Conservation (phyloP, 2,888 invertebrate species). For the Pyrrhia umbra region DNA sequence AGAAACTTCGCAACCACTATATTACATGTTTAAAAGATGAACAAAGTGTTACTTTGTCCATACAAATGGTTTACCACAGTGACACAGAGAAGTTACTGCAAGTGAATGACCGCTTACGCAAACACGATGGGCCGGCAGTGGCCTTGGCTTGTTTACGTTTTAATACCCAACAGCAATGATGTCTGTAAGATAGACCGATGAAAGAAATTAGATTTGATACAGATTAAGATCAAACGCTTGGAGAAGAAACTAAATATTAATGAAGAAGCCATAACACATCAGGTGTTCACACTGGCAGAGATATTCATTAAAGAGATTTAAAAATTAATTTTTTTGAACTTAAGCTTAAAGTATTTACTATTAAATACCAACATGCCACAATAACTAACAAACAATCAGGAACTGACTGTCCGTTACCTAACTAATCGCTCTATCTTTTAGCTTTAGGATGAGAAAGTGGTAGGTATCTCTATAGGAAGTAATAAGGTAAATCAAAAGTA, state of each 20-base stretch:
- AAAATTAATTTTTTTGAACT: neutral
- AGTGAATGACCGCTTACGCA: slow-evolving; percentile 67
- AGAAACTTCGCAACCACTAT: slow-evolving; percentile 15
- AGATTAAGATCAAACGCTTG: neutral
- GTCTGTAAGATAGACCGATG: slow-evolving; percentile 30
- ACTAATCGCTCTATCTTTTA: slow-evolving; percentile 8
- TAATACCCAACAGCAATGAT: slow-evolving; percentile 28
- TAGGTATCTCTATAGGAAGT: slow-evolving; percentile 3
- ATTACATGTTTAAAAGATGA: slow-evolving; percentile 54
- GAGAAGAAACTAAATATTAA: neutral
- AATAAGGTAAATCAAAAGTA: neutral
- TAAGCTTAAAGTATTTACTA: too few relatives aligned
- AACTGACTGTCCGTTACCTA: slow-evolving; percentile 7
- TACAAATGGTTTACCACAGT: slow-evolving; percentile 52
- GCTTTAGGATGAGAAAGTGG: slow-evolving; percentile 17
- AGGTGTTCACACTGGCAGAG: neutral
- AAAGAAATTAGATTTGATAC: slow-evolving; percentile 13
- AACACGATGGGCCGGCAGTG: slow-evolving; percentile 44
- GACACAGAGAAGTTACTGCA: slow-evolving; percentile 46
- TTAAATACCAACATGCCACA: neutral
- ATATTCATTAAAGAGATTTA: neutral
- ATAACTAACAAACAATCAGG: slow-evolving; percentile 4
- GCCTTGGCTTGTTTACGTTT: slow-evolving; percentile 63
- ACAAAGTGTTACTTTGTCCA: slow-evolving; percentile 30
- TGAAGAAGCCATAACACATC: neutral